Evolutionary conservation across 2,113 vertebrate genomes (phyloP), one percentile per base, ranked within the genome.

Genomic region (Eupsittula cactorum): DNA sequence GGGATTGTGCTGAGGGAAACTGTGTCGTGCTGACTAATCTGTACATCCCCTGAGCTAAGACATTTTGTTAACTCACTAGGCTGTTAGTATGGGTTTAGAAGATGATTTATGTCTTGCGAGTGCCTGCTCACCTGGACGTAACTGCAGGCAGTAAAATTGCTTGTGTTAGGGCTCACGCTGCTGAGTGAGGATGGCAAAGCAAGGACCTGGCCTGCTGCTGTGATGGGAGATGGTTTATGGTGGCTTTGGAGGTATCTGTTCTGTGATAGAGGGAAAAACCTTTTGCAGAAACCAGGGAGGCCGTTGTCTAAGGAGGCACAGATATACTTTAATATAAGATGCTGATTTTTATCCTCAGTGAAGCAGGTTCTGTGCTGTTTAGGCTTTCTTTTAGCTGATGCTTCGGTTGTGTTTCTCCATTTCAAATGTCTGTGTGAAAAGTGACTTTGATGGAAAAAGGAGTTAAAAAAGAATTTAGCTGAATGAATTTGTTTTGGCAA

Each of bases 401-500:
- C 33, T 77, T 80, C 1, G 8, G 55, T 67, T 44, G 46, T 29
- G 53, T 75, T 89, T 87, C 77, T 93, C 70, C 33, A 11, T 89
- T 82, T 86, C 35, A 82, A 47, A 83, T 28, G 27, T 78, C 60
- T 64, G 33, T 13, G 37, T 76, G 74, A 84, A 84, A 71, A 83
- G 76, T 92, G 75, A 95, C 69, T 74, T 94, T 67, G 65, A 83
- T 63, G 84, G 60, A 2, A 19, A 35, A 7, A 29, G 57, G 33
- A 59, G 57, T 25, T 35, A 64, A 39, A 57, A 65, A 29, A 7
- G 11, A 37, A 35, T 93, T 88, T 83, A 97, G 68, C 55, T 67
- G 91, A 89, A 88, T 78, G 73, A 81, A 92, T 95, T 92, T 96
- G 83, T 93, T 93, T 91, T 92, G 95, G 83, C 83, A 95, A 55